These are phyloP conservation scores for Drosophila aldrichi DNA, from an alignment of 2,888 invertebrate genomes.

Conservation along the genomic window DNA sequence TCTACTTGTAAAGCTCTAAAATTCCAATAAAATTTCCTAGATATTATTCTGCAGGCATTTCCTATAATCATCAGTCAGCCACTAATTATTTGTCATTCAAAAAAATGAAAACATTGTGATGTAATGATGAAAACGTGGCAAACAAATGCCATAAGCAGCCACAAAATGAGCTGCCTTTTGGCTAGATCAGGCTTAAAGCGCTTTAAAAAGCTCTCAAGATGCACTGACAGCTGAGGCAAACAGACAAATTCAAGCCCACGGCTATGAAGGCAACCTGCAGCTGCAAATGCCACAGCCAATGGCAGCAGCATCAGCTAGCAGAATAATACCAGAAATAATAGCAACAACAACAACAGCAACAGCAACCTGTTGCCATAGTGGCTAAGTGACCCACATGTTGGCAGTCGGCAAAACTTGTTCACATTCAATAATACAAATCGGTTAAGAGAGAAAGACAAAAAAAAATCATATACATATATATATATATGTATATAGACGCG, in stretches of 20 bases:
- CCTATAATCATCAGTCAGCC: neutral
- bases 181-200: neutral
- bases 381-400: constrained; percentile 71
- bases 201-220: constrained; percentile 16
- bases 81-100: neutral
- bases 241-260: constrained; percentile 25
- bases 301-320: constrained; percentile 14
- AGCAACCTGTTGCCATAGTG: constrained; percentile 70
- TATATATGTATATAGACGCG: constrained; percentile 14
- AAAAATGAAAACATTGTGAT: neutral
- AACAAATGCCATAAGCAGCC: neutral
- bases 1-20: neutral
- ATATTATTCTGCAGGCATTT: too few species aligned
- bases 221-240: constrained; percentile 21
- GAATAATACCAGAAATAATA: constrained; percentile 16
- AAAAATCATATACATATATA: too few species aligned
- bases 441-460: constrained; percentile 30
- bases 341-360: constrained; percentile 19
- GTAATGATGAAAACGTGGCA: constrained; percentile 7
- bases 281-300: constrained; percentile 49
- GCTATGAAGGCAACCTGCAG: constrained; percentile 30
- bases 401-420: constrained; percentile 65
- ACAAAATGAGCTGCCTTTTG: constrained; percentile 6
- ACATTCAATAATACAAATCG: constrained; percentile 69
- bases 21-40: neutral